Evolutionary conservation across 2,113 vertebrate species (phyloP), one percentile per base, ranked within the genome.

Genomic region (Sapayoa aenigma): DNA sequence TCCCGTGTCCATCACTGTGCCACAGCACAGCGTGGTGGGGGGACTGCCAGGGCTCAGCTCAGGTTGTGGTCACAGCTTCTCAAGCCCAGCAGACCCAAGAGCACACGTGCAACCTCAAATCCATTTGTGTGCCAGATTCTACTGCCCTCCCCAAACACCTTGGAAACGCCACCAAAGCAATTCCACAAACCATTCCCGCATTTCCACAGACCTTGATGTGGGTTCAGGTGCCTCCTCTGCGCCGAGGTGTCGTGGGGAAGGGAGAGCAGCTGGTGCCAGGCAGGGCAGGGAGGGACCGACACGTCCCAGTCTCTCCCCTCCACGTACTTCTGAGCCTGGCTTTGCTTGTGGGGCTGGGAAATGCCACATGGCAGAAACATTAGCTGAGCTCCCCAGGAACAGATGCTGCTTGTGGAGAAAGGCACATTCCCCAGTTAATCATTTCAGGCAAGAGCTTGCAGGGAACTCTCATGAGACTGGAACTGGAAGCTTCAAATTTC

Each of bases 121-220:
- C n/a, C n/a, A n/a, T n/a, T n/a, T n/a, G n/a, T n/a, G n/a, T n/a
- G n/a, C n/a, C n/a, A n/a, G n/a, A n/a, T n/a, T 60, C 90, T 12
- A 1, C 14, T 6, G 39, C 65, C 33, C 53, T 14, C 14, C 59
- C 47, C 18, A 55, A 52, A 8, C 0, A 0, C 21, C 52, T 33
- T 4, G 62, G 60, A n/a, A 59, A 50, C 5, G 2, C 18, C 39
- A 22, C 8, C 13, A 37, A 6, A 53, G 30, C 37, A 21, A 20
- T 19, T 21, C 33, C 12, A 17, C 30, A 77, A 23, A 3, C 21
- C 10, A 22, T 47, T 20, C 18, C 21, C 46, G 20, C 46, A 21
- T 20, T 1, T 6, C 21, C 60, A 2, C 0, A 2, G 16, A 25
- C 30, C 60, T 12, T 5, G 7, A 6, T 0, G 9, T 0, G 58